These are phyloP conservation scores for Abrostola tripartita DNA, from an alignment of 2,888 invertebrate species.

Conservation along the genomic window DNA sequence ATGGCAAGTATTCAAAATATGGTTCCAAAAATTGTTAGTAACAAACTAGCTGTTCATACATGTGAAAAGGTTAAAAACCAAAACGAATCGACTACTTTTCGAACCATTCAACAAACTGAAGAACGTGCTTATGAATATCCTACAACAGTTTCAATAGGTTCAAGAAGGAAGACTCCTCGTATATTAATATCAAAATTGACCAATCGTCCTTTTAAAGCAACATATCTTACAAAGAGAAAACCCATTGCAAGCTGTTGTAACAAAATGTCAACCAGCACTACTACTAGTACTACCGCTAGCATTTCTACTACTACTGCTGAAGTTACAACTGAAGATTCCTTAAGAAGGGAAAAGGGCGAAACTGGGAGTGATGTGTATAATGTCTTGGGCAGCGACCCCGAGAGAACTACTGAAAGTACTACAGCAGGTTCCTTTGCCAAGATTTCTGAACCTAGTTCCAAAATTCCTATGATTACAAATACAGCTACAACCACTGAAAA, in stretches of 20 bases:
- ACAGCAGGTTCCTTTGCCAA: neutral
- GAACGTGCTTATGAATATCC: neutral
- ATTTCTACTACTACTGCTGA: no score
- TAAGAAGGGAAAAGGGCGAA: no score
- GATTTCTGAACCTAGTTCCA: neutral
- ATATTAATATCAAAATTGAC: neutral
- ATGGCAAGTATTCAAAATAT: conserved; percentile 62
- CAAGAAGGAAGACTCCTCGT: neutral
- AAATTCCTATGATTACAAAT: neutral
- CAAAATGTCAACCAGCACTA: neutral
- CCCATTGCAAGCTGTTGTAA: neutral
- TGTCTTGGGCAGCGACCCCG: no score
- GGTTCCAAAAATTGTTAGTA: conserved; percentile 49
- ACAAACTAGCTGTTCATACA: neutral
- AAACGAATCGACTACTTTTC: neutral
- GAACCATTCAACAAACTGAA: neutral
- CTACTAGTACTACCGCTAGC: neutral
- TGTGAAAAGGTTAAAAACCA: neutral
- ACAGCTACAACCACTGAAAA: neutral
- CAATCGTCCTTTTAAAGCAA: neutral
- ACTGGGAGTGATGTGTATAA: no score
- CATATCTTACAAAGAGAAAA: neutral
- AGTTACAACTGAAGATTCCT: neutral
- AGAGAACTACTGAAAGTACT: neutral
- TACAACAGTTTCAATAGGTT: neutral